These are phyloP conservation scores for Papilio xuthus DNA, from an alignment of 1,140 invertebrate species.

Conservation along the genomic window DNA sequence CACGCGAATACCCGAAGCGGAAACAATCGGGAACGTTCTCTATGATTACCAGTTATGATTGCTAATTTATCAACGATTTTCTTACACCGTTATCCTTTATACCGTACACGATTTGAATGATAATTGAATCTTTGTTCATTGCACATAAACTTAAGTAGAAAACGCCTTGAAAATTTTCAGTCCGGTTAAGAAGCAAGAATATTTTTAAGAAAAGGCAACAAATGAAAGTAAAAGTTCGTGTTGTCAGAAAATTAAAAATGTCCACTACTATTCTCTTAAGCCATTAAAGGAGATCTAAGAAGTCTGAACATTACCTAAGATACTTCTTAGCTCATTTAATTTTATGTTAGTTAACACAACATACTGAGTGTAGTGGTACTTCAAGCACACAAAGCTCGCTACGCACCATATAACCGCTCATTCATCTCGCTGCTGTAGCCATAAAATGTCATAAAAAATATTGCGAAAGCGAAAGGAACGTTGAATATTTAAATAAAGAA, in stretches of 20 bases:
- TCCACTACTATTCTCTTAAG: too few relatives aligned
- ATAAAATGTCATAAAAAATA: conserved; percentile 68
- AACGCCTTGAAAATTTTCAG: too few relatives aligned
- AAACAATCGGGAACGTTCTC: conserved; percentile 36
- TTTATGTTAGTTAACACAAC: conserved; percentile 8
- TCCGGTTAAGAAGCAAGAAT: too few relatives aligned
- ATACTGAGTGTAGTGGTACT: background rate
- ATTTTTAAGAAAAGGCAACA: too few relatives aligned
- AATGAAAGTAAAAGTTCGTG: too few relatives aligned
- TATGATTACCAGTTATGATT: conserved; percentile 36
- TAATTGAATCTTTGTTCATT: background rate
- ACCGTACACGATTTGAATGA: background rate
- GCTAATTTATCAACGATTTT: conserved; percentile 13
- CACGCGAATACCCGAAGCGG: conserved; percentile 33
- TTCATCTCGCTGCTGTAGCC: conserved; percentile 52
- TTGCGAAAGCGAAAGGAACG: conserved; percentile 51
- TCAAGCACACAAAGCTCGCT: background rate
- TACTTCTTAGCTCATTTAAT: background rate
- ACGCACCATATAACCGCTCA: conserved; percentile 50
- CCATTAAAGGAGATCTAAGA: too few relatives aligned
- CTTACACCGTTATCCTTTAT: background rate
- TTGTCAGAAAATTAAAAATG: too few relatives aligned
- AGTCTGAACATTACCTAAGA: too few relatives aligned
- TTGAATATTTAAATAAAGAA: conserved; percentile 76
- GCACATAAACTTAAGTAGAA: background rate